Percentiles rank a stretch among this genome's conserved stretches.
Conservation (phyloP, 2,797 vertebrate genomes). For the Hemitrygon akajei region DNA sequence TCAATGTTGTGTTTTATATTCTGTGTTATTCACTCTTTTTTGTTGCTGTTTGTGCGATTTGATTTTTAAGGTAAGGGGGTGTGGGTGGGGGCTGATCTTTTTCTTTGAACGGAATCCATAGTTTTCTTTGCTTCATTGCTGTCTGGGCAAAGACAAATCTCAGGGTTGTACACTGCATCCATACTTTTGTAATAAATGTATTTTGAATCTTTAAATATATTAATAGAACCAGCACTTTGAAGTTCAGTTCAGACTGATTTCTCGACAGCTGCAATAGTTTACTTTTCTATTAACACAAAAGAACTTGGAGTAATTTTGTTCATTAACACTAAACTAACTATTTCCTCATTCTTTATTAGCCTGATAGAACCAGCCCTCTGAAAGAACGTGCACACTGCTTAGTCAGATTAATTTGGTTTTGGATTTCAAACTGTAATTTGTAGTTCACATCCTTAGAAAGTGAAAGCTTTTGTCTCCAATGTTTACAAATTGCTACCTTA, state of each 20-base stretch:
- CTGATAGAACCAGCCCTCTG: not conserved
- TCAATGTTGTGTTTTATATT: no score
- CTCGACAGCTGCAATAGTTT: not conserved
- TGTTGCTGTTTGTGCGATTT: no score
- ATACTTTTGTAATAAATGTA: no score
- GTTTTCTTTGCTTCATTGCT: no score
- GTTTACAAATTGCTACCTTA: slow-evolving; percentile 12
- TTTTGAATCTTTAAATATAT: no score
- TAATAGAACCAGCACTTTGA: not conserved
- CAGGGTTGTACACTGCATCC: no score
- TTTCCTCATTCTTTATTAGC: not conserved
- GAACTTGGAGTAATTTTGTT: not conserved
- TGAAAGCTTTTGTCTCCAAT: slow-evolving; percentile 13
- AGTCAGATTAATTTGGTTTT: slow-evolving; percentile 17
- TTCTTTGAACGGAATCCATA: no score
- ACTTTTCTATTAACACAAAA: not conserved
- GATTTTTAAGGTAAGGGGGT: no score
- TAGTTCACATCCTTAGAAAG: not conserved
- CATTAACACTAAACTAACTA: not conserved
- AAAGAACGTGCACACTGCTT: not conserved
- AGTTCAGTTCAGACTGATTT: not conserved
- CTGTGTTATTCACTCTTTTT: no score
- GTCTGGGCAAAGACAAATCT: no score
- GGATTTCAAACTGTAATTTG: not conserved
- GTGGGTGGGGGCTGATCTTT: no score